Evolutionary conservation across 2,797 vertebrate genomes (phyloP), one percentile per base, ranked within the genome.

Genomic region (Falco novaeseelandiae): DNA sequence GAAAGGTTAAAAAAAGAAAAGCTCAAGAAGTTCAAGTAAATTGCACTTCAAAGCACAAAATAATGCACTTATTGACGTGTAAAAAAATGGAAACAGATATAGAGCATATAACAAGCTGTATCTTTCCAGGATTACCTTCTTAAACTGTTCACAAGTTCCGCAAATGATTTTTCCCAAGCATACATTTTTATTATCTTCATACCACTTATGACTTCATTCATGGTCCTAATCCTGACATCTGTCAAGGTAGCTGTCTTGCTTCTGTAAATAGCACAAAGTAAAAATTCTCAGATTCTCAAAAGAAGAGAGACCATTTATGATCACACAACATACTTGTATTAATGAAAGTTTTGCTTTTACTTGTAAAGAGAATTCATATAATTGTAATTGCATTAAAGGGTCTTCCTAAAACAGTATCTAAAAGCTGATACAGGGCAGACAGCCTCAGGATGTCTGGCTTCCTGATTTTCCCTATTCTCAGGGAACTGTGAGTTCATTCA

Each of bases 131-230:
- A 97, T 96, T 98, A 99, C 99, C 98, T 99, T 98, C 99, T 98
- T 97, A 99, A 96, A 70, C 97, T 97, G 92, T 98, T 96, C 90
- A 99, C 98, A 82, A 99, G 98, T 5, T 98, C 97, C 3, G 98
- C 98, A 83, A 99, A 99, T 18, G 99, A 98, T 79, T 98, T 99
- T 88, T 99, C 99, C 99, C 99, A 99, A 2, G 99, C 99, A 12
- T 99, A 99, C 99, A 99, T 99, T 97, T 99, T 99, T 93, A 99
- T 99, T 80, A 99, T 99, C 82, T 99, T 98, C 93, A 99, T 99
- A 27, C 99, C 99, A 4, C 99, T 98, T 94, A 99, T 99, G 22
- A 99, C 99, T 97, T 99, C 99, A 95, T 99, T 99, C 99, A 99
- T 99, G 25, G 98, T 99, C 77, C 99, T 98, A 95, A 99, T 99